These are phyloP conservation scores for Lycophotia porphyrea DNA, from an alignment of 2,888 invertebrate species.

Conservation along the genomic window DNA sequence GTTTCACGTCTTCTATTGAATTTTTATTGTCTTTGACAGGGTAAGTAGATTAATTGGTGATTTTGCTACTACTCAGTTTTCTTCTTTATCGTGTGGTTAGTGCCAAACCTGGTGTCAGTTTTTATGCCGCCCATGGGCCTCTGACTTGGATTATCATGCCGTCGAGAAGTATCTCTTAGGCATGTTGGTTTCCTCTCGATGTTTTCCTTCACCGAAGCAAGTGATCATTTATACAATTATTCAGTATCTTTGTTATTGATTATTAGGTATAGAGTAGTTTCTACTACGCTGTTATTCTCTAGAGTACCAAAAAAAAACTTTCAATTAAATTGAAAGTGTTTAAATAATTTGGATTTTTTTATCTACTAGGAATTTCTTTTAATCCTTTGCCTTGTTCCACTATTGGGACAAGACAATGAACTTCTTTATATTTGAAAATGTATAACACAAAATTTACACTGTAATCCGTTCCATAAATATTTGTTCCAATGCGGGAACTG, in stretches of 20 bases:
- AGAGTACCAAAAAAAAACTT: neutral
- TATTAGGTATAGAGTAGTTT: neutral
- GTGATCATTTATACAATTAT: no score
- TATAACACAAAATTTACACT: neutral
- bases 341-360: neutral
- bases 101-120: no score
- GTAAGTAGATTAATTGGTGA: no score
- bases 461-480: conserved; percentile 33
- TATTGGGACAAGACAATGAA: neutral
- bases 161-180: no score
- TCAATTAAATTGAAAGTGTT: neutral
- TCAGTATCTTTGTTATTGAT: no score
- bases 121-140: no score
- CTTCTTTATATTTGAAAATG: neutral
- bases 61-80: no score
- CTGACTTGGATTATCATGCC: no score
- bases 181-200: no score
- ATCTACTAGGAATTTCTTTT: neutral
- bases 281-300: neutral
- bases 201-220: no score
- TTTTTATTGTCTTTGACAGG: conserved; percentile 20
- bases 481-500: conserved; percentile 20
- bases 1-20: conserved; percentile 26
- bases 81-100: no score
- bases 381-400: neutral